These are phyloP conservation scores for Salvelinus namaycush DNA, from an alignment of 2,113 vertebrate genomes.

Conservation along the genomic window DNA sequence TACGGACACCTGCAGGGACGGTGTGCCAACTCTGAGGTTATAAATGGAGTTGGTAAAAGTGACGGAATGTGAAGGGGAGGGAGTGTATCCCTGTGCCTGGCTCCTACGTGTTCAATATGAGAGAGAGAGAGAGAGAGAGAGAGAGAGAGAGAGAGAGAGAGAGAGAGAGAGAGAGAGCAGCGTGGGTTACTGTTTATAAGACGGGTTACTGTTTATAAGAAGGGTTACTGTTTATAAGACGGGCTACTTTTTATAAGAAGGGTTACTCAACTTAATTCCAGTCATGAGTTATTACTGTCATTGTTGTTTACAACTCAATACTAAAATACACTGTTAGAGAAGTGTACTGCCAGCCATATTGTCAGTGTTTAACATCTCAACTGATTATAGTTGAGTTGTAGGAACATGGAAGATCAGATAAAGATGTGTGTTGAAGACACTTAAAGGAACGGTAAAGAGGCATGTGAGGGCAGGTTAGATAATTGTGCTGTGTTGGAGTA, in stretches of 20 bases:
- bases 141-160: no score
- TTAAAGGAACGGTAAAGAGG: background rate
- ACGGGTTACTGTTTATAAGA: no score
- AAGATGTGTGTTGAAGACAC: background rate
- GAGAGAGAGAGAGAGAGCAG: no score
- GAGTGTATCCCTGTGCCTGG: constrained; percentile 8
- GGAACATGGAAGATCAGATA: background rate
- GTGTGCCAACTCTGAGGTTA: constrained; percentile 42
- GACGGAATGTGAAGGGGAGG: constrained; percentile 40
- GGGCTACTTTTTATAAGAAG: background rate
- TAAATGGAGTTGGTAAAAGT: constrained; percentile 63
- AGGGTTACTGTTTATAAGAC: no score
- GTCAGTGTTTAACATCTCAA: no score
- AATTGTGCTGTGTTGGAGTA: constrained; percentile 36
- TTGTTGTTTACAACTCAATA: no score
- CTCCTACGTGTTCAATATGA: background rate
- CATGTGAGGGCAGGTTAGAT: constrained; percentile 42
- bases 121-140: no score
- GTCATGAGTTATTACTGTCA: background rate
- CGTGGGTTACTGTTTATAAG: no score
- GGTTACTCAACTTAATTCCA: background rate
- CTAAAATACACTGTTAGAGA: no score
- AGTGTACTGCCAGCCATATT: no score
- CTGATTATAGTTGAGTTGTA: no score
- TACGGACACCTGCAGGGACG: constrained; percentile 38